Conservation (phyloP, 1,140 invertebrate species). For the Trachymyrmex cornetzi region DNA sequence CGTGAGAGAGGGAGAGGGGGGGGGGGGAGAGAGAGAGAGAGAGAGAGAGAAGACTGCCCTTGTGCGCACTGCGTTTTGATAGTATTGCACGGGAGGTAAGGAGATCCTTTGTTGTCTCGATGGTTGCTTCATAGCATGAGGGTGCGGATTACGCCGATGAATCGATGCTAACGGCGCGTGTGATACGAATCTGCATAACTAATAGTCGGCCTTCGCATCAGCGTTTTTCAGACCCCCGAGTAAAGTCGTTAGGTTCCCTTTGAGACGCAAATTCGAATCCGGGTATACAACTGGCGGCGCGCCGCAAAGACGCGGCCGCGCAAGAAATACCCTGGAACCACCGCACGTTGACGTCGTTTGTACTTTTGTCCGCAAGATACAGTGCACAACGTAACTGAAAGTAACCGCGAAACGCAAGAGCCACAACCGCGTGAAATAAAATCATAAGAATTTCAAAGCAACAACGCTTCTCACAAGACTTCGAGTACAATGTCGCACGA, state of each 20-base stretch:
- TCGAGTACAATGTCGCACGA: not conserved
- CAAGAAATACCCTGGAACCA: not conserved
- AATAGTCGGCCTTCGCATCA: slow-evolving; percentile 65
- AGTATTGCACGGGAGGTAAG: slow-evolving; percentile 60
- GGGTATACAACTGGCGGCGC: slow-evolving; percentile 34
- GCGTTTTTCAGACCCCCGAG: slow-evolving; percentile 44
- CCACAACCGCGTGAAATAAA: slow-evolving; percentile 31
- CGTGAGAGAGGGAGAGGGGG: not conserved
- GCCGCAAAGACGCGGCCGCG: slow-evolving; percentile 12
- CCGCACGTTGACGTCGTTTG: slow-evolving; percentile 21
- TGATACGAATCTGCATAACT: slow-evolving; percentile 75
- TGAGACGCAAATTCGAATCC: slow-evolving; percentile 55
- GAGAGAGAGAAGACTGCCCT: not conserved
- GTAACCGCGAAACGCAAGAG: slow-evolving; percentile 28
- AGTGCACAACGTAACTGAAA: not conserved
- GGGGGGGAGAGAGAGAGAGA: slow-evolving; percentile 24
- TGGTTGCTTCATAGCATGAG: slow-evolving; percentile 20
- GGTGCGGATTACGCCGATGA: slow-evolving; percentile 68
- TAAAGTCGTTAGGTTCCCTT: slow-evolving; percentile 62
- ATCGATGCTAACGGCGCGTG: slow-evolving; percentile 73
- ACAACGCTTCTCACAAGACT: not conserved
- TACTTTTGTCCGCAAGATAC: slow-evolving; percentile 31
- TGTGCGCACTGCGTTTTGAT: slow-evolving; percentile 63
- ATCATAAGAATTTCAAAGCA: slow-evolving; percentile 10
- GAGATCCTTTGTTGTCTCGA: slow-evolving; percentile 64